Conservation (phyloP, 2,888 invertebrate species). For the Sminthurinus aureus region DNA sequence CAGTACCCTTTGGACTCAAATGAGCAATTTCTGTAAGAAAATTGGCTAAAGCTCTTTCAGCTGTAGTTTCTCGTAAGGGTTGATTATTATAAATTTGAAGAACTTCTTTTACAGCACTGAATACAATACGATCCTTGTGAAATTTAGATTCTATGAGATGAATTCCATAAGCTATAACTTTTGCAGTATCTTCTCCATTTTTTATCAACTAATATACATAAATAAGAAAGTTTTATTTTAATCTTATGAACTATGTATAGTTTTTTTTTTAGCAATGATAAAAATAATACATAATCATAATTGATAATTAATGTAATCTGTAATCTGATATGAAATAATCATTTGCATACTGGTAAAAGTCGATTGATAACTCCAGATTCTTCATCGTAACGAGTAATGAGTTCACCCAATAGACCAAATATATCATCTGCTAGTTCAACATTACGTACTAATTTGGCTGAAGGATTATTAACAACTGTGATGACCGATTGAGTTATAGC, state of each 20-base stretch:
- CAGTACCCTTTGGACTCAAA: conserved; percentile 44
- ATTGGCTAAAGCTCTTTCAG: conserved; percentile 49
- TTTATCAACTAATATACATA: conserved; percentile 41
- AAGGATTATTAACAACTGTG: conserved; percentile 47
- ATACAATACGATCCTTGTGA: conserved; percentile 40
- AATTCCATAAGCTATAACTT: conserved; percentile 45
- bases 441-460: conserved; percentile 39
- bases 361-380: conserved; percentile 50
- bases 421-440: conserved; percentile 45
- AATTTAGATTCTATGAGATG: conserved; percentile 38
- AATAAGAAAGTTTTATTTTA: not conserved
- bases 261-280: conserved; percentile 6
- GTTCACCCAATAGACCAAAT: conserved; percentile 50
- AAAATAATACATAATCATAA: too few relatives aligned
- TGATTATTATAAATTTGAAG: conserved; percentile 44
- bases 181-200: conserved; percentile 48
- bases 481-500: conserved; percentile 52
- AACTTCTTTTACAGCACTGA: conserved; percentile 43
- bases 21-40: conserved; percentile 46
- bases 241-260: not conserved
- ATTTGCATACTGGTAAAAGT: conserved; percentile 43
- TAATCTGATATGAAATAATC: too few relatives aligned
- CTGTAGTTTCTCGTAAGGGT: conserved; percentile 46
- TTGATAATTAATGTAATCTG: too few relatives aligned
- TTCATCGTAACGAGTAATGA: conserved; percentile 48